A percentile compares a stretch with the other conserved stretches of the same genome.
Conservation (phyloP, 2,113 vertebrate genomes). For the Phyllostomus hastatus region DNA sequence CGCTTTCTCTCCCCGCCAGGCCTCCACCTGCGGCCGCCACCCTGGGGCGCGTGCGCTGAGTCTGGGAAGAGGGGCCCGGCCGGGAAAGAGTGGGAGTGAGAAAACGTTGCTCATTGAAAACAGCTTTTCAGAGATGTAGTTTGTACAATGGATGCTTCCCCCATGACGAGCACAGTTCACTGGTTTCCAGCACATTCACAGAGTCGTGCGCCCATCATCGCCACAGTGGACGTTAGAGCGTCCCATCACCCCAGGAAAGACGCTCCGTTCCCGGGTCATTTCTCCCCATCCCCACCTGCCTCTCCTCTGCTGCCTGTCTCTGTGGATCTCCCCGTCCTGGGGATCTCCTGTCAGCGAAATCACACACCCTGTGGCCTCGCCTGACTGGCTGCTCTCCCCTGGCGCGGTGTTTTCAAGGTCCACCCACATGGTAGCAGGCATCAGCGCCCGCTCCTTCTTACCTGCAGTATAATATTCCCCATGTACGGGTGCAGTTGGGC, state of each 20-base stretch:
- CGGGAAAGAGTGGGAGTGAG: too few species aligned
- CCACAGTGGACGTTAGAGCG: background rate
- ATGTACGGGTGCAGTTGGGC: background rate
- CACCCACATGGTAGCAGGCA: too few species aligned
- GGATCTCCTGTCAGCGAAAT: background rate
- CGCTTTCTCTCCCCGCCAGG: too few species aligned
- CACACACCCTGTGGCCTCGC: accelerated
- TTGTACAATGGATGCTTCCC: too few species aligned
- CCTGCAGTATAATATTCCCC: background rate
- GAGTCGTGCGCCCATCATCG: too few species aligned
- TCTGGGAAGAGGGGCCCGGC: too few species aligned
- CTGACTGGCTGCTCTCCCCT: background rate
- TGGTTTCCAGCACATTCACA: too few species aligned
- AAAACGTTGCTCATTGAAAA: too few species aligned
- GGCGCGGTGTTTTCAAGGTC: background rate
- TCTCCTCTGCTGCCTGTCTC: background rate
- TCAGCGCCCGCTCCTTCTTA: background rate
- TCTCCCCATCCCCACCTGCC: background rate
- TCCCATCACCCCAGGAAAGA: background rate
- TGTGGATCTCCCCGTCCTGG: background rate
- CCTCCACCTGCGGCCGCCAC: too few species aligned
- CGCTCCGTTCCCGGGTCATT: background rate
- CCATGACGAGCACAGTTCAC: too few species aligned
- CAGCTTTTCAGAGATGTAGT: too few species aligned
- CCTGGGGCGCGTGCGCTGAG: too few species aligned